Evolutionary conservation across 1,140 invertebrate genomes (phyloP).

Genomic region (Aphelinus atriplicis): DNA sequence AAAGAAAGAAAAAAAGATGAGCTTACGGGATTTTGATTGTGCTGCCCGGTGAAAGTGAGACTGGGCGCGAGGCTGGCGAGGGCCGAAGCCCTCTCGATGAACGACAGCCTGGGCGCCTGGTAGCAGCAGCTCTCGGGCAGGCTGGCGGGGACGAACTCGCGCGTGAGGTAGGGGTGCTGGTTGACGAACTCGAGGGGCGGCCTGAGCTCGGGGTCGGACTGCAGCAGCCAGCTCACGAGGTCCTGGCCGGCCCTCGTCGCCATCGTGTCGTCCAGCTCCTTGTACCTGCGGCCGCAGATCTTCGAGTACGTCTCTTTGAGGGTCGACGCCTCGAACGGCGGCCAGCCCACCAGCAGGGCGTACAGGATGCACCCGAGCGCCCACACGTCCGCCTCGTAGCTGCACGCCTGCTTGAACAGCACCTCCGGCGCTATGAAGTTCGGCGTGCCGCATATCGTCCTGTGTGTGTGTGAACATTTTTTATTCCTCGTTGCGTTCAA

Average conservation of each 20-base stretch:
- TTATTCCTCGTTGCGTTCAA: too few relatives aligned
- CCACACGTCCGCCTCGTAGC: slow-evolving; percentile 79
- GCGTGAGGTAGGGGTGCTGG: slow-evolving; percentile 71
- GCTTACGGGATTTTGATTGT: neutral
- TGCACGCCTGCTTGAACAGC: slow-evolving; percentile 74
- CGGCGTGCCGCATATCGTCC: slow-evolving; percentile 78
- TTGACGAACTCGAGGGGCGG: slow-evolving; percentile 70
- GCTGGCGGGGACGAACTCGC: slow-evolving; percentile 54
- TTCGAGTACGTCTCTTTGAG: slow-evolving; percentile 72
- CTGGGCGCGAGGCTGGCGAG: slow-evolving; percentile 18
- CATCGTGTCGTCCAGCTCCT: slow-evolving; percentile 66
- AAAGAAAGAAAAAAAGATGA: too few relatives aligned
- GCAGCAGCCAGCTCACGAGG: slow-evolving; percentile 71
- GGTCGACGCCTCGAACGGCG: slow-evolving; percentile 76
- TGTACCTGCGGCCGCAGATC: slow-evolving; percentile 75
- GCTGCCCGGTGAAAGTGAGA: slow-evolving; percentile 7
- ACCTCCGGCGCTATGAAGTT: slow-evolving; percentile 83
- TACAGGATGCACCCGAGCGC: slow-evolving; percentile 75
- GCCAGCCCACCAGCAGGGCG: slow-evolving; percentile 75
- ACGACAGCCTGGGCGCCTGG: slow-evolving; percentile 46
- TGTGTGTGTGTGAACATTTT: slow-evolving; percentile 39
- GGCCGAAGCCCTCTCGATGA: slow-evolving; percentile 43
- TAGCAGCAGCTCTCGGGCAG: slow-evolving; percentile 59
- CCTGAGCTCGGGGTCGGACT: slow-evolving; percentile 69
- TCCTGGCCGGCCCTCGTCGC: slow-evolving; percentile 66